These are phyloP conservation scores for Serinus canaria DNA, from an alignment of 2,113 vertebrate species.

Conservation along the genomic window DNA sequence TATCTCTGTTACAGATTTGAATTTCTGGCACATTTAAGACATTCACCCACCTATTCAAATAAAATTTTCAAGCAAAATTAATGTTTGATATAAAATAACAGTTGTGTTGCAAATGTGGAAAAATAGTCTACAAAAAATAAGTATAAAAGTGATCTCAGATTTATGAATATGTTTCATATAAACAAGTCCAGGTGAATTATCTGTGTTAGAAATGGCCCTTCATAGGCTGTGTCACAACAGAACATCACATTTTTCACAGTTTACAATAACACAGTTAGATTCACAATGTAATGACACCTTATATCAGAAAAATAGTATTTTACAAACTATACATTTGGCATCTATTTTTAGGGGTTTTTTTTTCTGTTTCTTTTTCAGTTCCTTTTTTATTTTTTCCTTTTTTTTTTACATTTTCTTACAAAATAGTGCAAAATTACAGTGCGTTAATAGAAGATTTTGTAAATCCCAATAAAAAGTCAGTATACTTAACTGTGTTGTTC, in stretches of 20 bases:
- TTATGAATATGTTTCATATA: constrained; percentile 73
- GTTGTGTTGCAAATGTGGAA: constrained; percentile 74
- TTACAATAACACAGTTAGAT: constrained; percentile 64
- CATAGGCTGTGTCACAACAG: constrained; percentile 40
- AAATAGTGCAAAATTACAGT: constrained; percentile 77
- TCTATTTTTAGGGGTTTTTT: constrained; percentile 60
- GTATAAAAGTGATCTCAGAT: constrained; percentile 78
- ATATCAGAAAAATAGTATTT: constrained; percentile 71
- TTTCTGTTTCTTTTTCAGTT: constrained; percentile 4
- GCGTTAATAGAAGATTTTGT: constrained; percentile 63
- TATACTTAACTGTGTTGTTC: constrained; percentile 37
- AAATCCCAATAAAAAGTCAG: constrained; percentile 53
- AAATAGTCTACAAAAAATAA: constrained; percentile 81
- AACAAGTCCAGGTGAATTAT: constrained; percentile 69
- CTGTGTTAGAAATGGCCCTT: constrained; percentile 64
- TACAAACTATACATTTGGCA: constrained; percentile 79
- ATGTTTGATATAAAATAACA: constrained; percentile 75
- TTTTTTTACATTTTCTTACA: constrained; percentile 39
- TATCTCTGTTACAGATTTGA: background rate
- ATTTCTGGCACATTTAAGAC: constrained; percentile 37
- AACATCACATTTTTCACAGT: constrained; percentile 64
- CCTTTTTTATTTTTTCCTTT: constrained; percentile 13
- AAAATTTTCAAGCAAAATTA: constrained; percentile 69
- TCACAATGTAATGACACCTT: constrained; percentile 66
- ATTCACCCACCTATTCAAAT: constrained; percentile 53